Evolutionary conservation across 1,140 invertebrate species (phyloP).

Genomic region (Nixonia krombeini): DNA sequence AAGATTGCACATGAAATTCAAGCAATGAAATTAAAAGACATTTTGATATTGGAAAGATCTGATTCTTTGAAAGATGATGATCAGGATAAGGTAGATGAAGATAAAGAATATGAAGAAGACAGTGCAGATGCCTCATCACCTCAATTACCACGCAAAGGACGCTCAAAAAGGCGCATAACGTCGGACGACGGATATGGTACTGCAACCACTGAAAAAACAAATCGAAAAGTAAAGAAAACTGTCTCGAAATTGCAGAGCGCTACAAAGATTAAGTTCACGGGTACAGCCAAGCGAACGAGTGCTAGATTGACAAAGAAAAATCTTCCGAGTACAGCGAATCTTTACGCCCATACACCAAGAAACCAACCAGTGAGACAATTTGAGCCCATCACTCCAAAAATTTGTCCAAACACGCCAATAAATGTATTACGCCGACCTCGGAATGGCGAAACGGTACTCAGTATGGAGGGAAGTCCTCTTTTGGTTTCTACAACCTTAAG

Average conservation of each 20-base stretch:
- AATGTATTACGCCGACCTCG: constrained; percentile 75
- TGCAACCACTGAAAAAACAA: constrained; percentile 16
- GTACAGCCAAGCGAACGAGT: neutral
- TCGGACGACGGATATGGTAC: constrained; percentile 40
- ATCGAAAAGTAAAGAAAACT: neutral
- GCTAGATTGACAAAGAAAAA: neutral
- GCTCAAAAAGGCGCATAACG: neutral
- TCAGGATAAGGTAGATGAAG: too few species aligned
- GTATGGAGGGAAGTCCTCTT: constrained; percentile 77
- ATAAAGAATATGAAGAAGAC: constrained; percentile 26
- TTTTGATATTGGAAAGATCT: too few species aligned
- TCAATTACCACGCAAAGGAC: constrained; percentile 17
- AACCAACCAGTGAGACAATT: neutral
- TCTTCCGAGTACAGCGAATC: neutral
- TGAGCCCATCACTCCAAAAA: constrained; percentile 61
- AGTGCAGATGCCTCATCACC: constrained; percentile 49
- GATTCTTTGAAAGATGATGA: too few species aligned
- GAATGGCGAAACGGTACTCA: constrained; percentile 77
- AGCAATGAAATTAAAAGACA: constrained; percentile 49
- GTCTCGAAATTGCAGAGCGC: neutral
- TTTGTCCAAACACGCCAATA: constrained; percentile 75
- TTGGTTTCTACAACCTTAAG: constrained; percentile 69
- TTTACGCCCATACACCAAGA: constrained; percentile 17
- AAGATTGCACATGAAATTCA: constrained; percentile 51
- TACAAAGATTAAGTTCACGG: neutral